Evolutionary conservation across 2,797 vertebrate species (phyloP).

Genomic region (Sparidentex hasta): DNA sequence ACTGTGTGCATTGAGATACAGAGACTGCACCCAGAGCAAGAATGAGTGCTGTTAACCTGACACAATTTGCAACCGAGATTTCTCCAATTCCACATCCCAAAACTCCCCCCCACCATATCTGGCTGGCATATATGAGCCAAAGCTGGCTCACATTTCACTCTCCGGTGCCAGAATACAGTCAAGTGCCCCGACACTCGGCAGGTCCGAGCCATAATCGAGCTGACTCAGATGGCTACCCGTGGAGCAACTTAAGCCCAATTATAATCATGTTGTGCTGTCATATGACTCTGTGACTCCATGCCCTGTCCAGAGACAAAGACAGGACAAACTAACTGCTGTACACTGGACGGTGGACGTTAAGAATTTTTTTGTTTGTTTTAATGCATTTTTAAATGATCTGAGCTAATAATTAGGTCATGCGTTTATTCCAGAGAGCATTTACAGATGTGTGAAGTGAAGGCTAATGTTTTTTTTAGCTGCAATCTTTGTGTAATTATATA

Average conservation of each 20-base stretch:
- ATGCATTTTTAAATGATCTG: neutral
- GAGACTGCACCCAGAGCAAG: slow-evolving; percentile 18
- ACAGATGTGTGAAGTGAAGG: neutral
- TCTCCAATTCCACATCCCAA: slow-evolving; percentile 25
- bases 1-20: slow-evolving; percentile 13
- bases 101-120: slow-evolving; percentile 14
- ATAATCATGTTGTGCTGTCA: slow-evolving; percentile 58
- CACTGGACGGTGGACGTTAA: neutral
- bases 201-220: slow-evolving; percentile 31
- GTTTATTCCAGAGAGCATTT: neutral
- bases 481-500: neutral
- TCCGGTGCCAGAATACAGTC: slow-evolving; percentile 40
- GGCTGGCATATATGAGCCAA: neutral
- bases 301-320: slow-evolving; percentile 1
- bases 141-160: slow-evolving; percentile 37
- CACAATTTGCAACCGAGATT: slow-evolving; percentile 33
- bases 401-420: neutral
- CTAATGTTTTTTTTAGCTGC: neutral
- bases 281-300: slow-evolving; percentile 49
- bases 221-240: slow-evolving; percentile 52
- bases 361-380: neutral
- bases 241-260: slow-evolving; percentile 61
- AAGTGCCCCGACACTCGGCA: slow-evolving; percentile 18
- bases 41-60: slow-evolving; percentile 31
- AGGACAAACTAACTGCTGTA: slow-evolving; percentile 10